phyloP scores from a whole-genome alignment of 92 coral and sea anemone genomes.

The Siderastrea siderea region DNA sequence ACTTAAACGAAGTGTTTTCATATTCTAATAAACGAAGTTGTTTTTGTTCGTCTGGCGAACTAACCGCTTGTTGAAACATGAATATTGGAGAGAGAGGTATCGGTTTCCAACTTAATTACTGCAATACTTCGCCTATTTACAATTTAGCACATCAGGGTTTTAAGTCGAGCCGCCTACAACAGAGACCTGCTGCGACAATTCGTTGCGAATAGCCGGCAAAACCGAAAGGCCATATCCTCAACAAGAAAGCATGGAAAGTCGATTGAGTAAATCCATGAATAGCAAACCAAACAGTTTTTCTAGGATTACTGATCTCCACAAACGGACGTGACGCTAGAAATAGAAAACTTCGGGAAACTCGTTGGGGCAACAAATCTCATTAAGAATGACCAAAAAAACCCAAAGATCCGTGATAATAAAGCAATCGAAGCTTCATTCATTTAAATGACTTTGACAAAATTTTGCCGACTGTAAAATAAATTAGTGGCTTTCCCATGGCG shows the following conservation, averaged over 20 bases:
- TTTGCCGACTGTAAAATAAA: conserved; percentile 88
- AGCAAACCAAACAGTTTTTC: conserved; percentile 46
- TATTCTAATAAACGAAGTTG: conserved; percentile 38
- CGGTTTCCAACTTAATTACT: conserved; percentile 76
- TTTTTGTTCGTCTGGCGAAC: conserved; percentile 30
- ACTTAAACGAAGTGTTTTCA: conserved; percentile 35
- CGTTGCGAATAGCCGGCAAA: conserved; percentile 1
- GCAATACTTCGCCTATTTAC: conserved; percentile 54
- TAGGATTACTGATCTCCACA: conserved; percentile 2
- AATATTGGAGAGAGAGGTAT: conserved; percentile 36
- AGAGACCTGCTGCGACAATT: conserved; percentile 30
- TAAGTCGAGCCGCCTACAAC: conserved; percentile 61
- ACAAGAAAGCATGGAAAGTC: not conserved
- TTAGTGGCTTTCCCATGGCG: conserved; percentile 56
- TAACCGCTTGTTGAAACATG: conserved; percentile 49
- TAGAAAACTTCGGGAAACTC: not conserved
- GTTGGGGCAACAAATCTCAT: conserved; percentile 52
- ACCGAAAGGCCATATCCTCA: not conserved
- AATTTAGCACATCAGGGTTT: conserved; percentile 72
- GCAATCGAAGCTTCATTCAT: conserved; percentile 70
- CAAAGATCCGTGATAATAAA: conserved; percentile 72
- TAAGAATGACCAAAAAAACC: conserved; percentile 46
- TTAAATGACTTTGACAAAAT: conserved; percentile 75
- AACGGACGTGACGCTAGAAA: not conserved
- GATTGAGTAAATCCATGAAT: conserved; percentile 12